Conservation (phyloP, 2,888 invertebrate species). For the Drosophila mercatorum region DNA sequence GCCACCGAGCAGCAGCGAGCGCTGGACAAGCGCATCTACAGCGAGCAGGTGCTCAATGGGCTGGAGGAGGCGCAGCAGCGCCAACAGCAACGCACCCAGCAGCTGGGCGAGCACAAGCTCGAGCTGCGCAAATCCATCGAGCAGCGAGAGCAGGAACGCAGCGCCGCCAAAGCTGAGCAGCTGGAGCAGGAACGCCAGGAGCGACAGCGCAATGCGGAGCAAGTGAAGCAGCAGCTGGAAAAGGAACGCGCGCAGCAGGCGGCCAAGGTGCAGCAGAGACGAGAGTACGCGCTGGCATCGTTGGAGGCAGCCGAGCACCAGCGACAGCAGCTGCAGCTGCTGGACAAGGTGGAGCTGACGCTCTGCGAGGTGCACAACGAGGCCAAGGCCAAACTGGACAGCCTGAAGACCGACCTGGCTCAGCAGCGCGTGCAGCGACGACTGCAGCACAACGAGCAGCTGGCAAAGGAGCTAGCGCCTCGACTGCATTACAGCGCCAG, state of each 20-base stretch:
- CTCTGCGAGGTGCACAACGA: conserved; percentile 85
- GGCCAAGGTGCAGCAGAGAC: conserved; percentile 74
- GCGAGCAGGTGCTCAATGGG: conserved; percentile 82
- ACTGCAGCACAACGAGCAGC: conserved; percentile 84
- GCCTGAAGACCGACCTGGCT: conserved; percentile 79
- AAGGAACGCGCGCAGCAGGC: conserved; percentile 80
- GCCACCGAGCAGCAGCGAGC: conserved; percentile 67
- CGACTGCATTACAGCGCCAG: conserved; percentile 84
- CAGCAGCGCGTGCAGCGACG: conserved; percentile 85
- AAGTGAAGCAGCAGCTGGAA: conserved; percentile 80
- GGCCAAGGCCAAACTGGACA: conserved; percentile 85
- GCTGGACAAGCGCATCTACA: conserved; percentile 78
- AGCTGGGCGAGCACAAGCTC: conserved; percentile 74
- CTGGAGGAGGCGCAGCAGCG: conserved; percentile 82
- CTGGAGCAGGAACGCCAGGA: conserved; percentile 58
- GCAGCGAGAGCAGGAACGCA: conserved; percentile 69
- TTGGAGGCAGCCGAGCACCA: conserved; percentile 64
- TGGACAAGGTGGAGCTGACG: conserved; percentile 84
- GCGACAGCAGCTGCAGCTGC: conserved; percentile 65
- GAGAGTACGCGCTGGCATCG: conserved; percentile 63
- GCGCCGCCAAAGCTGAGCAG: conserved; percentile 57
- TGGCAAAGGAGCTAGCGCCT: conserved; percentile 85
- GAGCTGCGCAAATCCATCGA: conserved; percentile 77
- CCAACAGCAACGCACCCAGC: conserved; percentile 70
- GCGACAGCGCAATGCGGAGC: conserved; percentile 73